A percentile compares a stretch with the other conserved stretches of the same genome.
Conservation (phyloP, 2,113 vertebrate genomes). For the Sinocyclocheilus grahami region DNA sequence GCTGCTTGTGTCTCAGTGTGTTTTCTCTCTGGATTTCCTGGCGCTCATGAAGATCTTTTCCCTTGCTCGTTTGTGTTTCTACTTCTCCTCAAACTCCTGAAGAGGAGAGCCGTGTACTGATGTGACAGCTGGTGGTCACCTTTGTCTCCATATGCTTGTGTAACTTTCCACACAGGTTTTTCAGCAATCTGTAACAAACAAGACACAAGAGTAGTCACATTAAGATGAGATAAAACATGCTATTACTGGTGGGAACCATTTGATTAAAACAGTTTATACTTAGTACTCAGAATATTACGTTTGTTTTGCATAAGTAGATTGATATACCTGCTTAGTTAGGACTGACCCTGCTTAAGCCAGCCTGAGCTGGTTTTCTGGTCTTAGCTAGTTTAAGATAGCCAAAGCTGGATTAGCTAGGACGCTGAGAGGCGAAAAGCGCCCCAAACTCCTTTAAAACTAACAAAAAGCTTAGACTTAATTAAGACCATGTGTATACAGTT, state of each 20-base stretch:
- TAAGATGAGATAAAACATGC: constrained; percentile 1
- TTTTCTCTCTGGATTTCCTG: constrained; percentile 64
- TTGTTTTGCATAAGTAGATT: no score
- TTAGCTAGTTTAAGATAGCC: neutral
- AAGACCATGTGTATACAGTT: neutral
- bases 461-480: neutral
- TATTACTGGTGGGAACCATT: neutral
- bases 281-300: no score
- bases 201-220: constrained; percentile 43
- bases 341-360: neutral
- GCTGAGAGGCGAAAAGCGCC: neutral
- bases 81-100: neutral
- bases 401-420: neutral
- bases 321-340: neutral
- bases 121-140: neutral
- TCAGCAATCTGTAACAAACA: constrained; percentile 25
- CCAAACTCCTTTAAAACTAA: neutral
- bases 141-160: constrained; percentile 53
- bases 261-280: no score
- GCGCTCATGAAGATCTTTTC: constrained; percentile 68
- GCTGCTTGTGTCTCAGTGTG: constrained; percentile 57
- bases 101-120: constrained; percentile 38
- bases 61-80: constrained; percentile 32
- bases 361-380: neutral
- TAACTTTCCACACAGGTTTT: constrained; percentile 11